Conservation (phyloP, 2,888 invertebrate species). For the Drosophila cognata region DNA sequence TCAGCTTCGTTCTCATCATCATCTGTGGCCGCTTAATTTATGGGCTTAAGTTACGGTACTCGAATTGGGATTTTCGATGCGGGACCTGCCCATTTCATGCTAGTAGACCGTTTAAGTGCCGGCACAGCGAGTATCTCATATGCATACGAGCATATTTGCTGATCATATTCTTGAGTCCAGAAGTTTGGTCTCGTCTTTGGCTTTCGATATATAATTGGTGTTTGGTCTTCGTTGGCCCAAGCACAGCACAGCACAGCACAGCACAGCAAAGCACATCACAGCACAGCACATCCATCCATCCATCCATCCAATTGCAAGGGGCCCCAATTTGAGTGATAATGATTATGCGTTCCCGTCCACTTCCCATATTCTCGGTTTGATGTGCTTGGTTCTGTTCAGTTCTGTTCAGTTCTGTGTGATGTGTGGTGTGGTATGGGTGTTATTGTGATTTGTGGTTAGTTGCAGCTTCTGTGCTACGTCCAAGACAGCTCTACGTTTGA, state of each 20-base stretch:
- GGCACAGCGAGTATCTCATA: conserved; percentile 44
- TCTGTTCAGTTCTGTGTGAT: conserved; percentile 1
- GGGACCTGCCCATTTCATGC: conserved; percentile 63
- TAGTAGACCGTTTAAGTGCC: conserved; percentile 68
- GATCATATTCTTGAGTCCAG: conserved; percentile 34
- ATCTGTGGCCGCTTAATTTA: conserved; percentile 54
- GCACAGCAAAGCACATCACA: not conserved
- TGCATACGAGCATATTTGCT: conserved; percentile 48
- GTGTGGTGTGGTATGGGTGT: conserved; percentile 57
- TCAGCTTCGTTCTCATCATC: conserved; percentile 49
- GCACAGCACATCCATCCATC: not conserved
- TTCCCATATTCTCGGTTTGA: conserved; percentile 51
- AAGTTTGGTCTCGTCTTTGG: conserved; percentile 36
- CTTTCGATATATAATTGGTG: conserved; percentile 59
- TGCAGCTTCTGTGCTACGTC: conserved; percentile 79
- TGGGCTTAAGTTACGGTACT: conserved; percentile 69
- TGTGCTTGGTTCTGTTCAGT: not conserved
- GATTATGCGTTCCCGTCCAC: conserved; percentile 70
- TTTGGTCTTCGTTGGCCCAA: conserved; percentile 26
- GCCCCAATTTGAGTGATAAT: conserved; percentile 76
- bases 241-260: not conserved
- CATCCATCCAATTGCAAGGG: conserved; percentile 47
- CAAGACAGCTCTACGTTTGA: conserved; percentile 75
- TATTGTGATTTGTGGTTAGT: conserved; percentile 77
- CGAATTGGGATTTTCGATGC: conserved; percentile 57